Conservation (phyloP, 1,140 invertebrate species). For the Tetramorium simillimum region DNA sequence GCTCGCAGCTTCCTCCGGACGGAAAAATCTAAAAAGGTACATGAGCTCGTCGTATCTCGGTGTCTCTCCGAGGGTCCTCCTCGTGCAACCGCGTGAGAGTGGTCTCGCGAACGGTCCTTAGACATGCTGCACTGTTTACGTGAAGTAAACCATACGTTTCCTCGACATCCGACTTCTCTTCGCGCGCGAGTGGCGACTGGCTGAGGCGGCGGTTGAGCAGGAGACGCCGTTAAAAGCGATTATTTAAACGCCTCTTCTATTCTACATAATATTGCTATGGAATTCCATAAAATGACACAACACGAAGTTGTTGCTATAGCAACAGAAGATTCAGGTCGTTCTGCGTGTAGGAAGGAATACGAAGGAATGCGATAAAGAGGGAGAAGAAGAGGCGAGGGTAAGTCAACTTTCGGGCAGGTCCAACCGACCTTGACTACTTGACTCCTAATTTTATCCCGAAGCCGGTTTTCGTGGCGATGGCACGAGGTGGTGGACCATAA, state of each 20-base stretch:
- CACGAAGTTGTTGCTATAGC: constrained; percentile 35
- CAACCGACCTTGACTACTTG: constrained; percentile 74
- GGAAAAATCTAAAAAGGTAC: constrained; percentile 25
- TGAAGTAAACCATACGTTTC: constrained; percentile 5
- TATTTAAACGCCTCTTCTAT: not conserved
- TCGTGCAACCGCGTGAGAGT: not conserved
- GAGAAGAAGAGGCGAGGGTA: constrained; percentile 65
- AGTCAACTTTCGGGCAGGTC: constrained; percentile 74
- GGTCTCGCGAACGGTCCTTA: not conserved
- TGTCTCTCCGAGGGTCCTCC: constrained; percentile 6
- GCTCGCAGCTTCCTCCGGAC: not conserved
- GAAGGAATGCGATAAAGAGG: constrained; percentile 4
- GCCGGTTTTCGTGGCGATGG: constrained; percentile 79
- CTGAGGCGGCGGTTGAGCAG: not conserved
- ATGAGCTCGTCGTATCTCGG: not conserved
- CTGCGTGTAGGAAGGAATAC: not conserved
- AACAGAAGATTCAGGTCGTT: constrained; percentile 20
- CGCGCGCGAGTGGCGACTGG: not conserved
- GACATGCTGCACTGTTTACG: constrained; percentile 31
- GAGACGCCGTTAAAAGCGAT: constrained; percentile 12
- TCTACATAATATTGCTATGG: constrained; percentile 2
- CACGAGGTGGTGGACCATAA: constrained; percentile 38
- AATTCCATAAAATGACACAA: not conserved
- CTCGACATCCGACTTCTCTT: not conserved
- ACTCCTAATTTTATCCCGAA: constrained; percentile 81